These are phyloP conservation scores for Apocheima hispidaria DNA, from an alignment of 2,888 invertebrate species.

Conservation along the genomic window DNA sequence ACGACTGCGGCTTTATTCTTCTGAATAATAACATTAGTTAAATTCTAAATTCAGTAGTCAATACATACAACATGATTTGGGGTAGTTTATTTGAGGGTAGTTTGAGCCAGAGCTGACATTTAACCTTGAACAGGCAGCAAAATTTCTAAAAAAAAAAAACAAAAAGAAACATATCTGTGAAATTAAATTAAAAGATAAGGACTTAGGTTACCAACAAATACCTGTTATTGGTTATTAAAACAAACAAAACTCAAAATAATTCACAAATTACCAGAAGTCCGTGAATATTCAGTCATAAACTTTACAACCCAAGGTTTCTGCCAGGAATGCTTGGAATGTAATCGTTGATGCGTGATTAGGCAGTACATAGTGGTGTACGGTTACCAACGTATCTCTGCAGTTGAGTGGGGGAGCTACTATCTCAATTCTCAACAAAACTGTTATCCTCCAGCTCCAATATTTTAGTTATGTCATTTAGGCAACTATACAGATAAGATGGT, in stretches of 20 bases:
- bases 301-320: conserved; percentile 22
- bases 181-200: too few relatives aligned
- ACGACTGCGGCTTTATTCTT: too few relatives aligned
- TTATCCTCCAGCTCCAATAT: background rate
- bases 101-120: too few relatives aligned
- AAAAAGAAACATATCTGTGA: too few relatives aligned
- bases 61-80: too few relatives aligned
- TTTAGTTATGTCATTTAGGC: background rate
- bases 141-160: too few relatives aligned
- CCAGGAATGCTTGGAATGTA: conserved; percentile 22
- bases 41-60: too few relatives aligned
- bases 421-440: background rate
- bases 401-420: background rate
- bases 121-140: too few relatives aligned
- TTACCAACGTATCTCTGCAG: background rate
- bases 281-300: conserved; percentile 29
- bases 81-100: too few relatives aligned
- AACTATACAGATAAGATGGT: background rate
- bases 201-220: too few relatives aligned
- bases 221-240: too few relatives aligned
- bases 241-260: conserved; percentile 1
- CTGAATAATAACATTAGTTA: too few relatives aligned
- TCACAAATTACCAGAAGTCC: conserved; percentile 15
- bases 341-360: conserved; percentile 19
- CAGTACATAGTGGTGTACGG: background rate